Evolutionary conservation across 2,113 vertebrate genomes (phyloP).

Genomic region (Acrocephalus arundinaceus): DNA sequence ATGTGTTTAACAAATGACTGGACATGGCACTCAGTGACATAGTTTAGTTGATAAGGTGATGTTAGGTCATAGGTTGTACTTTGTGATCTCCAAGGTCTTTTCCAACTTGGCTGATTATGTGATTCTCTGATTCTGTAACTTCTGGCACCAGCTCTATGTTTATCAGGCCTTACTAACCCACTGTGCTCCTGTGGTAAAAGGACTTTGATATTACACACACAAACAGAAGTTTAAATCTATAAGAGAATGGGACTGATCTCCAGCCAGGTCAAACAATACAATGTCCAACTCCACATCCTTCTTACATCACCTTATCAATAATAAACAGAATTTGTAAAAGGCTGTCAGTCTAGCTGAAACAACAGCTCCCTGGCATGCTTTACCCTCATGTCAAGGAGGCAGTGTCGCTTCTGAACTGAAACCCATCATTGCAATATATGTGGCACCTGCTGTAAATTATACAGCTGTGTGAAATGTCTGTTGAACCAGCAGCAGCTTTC

Average conservation of each 20-base stretch:
- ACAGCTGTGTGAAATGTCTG: not conserved
- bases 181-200: not conserved
- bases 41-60: not conserved
- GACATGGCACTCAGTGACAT: not conserved
- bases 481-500: not conserved
- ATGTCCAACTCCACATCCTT: not conserved
- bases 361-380: not conserved
- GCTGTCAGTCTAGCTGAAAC: not conserved
- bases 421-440: not conserved
- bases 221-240: not conserved
- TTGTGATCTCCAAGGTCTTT: not conserved
- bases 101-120: not conserved
- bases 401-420: not conserved
- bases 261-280: slow-evolving; percentile 28
- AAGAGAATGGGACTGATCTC: slow-evolving; percentile 8
- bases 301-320: not conserved
- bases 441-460: not conserved
- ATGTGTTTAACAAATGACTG: not conserved
- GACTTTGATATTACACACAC: slow-evolving; percentile 19
- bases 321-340: not conserved
- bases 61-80: not conserved
- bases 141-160: not conserved
- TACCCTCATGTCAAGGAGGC: not conserved
- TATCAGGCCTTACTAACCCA: not conserved
- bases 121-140: not conserved